Base-by-base conservation (phyloP, 2,797 vertebrate genomes). In the Rhodeus uyekii region DNA sequence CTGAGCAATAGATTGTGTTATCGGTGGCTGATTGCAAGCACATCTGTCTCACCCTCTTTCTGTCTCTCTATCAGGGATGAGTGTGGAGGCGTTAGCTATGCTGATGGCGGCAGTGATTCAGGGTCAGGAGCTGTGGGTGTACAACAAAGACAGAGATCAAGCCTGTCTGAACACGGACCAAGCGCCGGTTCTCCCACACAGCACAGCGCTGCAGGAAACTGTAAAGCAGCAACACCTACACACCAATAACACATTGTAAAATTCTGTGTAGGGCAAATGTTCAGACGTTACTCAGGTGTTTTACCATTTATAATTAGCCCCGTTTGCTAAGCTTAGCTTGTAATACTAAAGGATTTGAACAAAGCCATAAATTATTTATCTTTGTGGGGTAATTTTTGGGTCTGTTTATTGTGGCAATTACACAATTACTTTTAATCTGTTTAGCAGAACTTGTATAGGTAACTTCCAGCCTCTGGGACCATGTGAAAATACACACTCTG, bases 21-120 rank as follows among this genome's bases (percentile, higher is more conserved):
- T 55, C 36, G 13, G n/a, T 42, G n/a, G n/a, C 36, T 44, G 46
- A 22, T 18, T 81, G 29, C 19, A 19, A 39, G 34, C 46, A 53
- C 61, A 42, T 63, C 34, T 76, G 19, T 38, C 64, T 38, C 24
- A 48, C 13, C 34, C 22, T 65, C 42, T 67, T 34, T 46, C 44
- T 77, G 36, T 48, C 48, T 67, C 27, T 34, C 44, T 64, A 32
- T 48, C 86, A 95, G 95, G 95, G 83, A 95, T 94, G 94, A 91
- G 89, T 9, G 87, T 91, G 86, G 95, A 96, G 89, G 90, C 94
- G 88, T 32, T 93, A 78, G 91, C 93, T 5, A 93, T 92, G 55
- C 89, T 95, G 78, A 32, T 94, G 39, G 94, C 92, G 3, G 93
- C 93, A 0, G 84, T 92, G 22, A 92, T 95, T 74, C 94, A 96